These are phyloP conservation scores for Zhengitettix transpicula DNA, from an alignment of 2,888 invertebrate species.

Conservation along the genomic window DNA sequence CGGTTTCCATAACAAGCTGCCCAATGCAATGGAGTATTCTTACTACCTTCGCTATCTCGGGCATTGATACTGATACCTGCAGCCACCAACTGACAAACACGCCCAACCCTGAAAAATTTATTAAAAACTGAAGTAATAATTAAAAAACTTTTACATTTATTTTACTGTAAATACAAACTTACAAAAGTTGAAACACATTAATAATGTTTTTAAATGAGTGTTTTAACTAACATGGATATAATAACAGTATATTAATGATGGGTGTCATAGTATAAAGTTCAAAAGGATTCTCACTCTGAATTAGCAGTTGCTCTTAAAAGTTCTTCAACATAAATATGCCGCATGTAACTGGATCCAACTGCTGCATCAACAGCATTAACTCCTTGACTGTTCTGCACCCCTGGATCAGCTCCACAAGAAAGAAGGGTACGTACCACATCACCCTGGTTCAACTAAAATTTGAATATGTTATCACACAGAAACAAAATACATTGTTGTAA, in stretches of 20 bases:
- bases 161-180: no score
- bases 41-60: constrained; percentile 37
- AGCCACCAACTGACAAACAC: constrained; percentile 37
- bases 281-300: constrained; percentile 32
- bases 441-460: constrained; percentile 29
- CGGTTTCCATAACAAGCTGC: constrained; percentile 42
- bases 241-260: no score
- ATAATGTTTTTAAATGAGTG: no score
- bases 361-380: constrained; percentile 36
- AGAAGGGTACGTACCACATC: constrained; percentile 40
- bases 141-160: no score
- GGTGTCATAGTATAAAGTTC: no score
- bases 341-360: constrained; percentile 27
- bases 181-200: no score
- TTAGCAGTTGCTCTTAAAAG: constrained; percentile 40
- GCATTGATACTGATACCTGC: constrained; percentile 40
- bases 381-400: constrained; percentile 34
- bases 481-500: neutral
- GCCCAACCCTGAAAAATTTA: constrained; percentile 27
- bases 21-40: constrained; percentile 46
- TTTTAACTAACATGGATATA: no score
- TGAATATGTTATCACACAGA: constrained; percentile 1
- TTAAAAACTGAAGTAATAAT: no score
- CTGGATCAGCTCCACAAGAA: constrained; percentile 39
- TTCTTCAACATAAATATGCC: constrained; percentile 39